Evolutionary conservation across 2,113 vertebrate species (phyloP), one percentile per base, ranked within the genome.

Genomic region (Alces alces): DNA sequence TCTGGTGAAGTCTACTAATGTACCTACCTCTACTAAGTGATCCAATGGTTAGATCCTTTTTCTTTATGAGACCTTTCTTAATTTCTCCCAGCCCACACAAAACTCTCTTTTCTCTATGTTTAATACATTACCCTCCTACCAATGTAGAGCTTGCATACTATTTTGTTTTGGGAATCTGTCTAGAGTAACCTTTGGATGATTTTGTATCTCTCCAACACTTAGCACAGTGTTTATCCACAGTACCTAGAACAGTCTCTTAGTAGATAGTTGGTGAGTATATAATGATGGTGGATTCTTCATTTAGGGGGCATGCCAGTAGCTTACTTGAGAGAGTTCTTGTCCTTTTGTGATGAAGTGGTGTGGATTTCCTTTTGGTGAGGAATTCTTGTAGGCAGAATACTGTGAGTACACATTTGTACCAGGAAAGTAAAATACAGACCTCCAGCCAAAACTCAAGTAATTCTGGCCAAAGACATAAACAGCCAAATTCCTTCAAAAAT

Each of bases 371-470:
- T 93, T 94, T 95, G 84, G 83, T 2, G 4, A 93, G 9, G 19
- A 47, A 82, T 73, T 28, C 66, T 95, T 86, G 47, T 7, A 80
- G 79, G 33, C 61, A 92, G 54, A 60, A 84, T 94, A 30, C 79
- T 85, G 21, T 54, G 79, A 70, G 30, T 73, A 86, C 10, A 89
- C 11, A 0, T 95, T 97, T 95, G 61, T 80, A 94, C 30, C n/a
- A 92, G 88, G 87, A 96, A 96, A 87, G 70, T 86, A 96, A 92
- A 98, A 86, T 70, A 97, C 25, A 93, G 36, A 95, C 52, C 89
- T 47, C 2, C 27, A 85, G 97, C 95, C 96, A 98, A 97, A 93
- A 92, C 47, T 92, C 54, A 97, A 90, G 87, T 89, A 96, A 95
- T 96, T 98, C 86, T 98, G 80, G 94, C 97, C 91, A 93, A 96